These are phyloP conservation scores for Nicator chloris DNA, from an alignment of 2,113 vertebrate genomes.

Conservation along the genomic window DNA sequence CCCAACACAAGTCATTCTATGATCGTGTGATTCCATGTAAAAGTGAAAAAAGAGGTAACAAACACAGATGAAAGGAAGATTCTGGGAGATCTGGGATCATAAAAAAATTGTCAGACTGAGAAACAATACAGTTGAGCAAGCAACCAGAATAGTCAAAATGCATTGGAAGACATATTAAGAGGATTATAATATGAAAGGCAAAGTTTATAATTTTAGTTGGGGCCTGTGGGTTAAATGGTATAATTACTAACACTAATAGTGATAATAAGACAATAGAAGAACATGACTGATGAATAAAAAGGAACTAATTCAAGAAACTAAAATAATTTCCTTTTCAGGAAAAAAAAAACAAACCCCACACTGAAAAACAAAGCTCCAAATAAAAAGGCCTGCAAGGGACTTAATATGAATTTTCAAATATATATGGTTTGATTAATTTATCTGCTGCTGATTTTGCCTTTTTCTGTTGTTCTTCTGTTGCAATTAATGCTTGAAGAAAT, in stretches of 20 bases:
- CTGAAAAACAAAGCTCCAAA: not conserved
- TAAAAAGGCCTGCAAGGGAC: not conserved
- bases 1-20: not conserved
- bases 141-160: not conserved
- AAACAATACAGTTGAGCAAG: not conserved
- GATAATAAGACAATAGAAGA: not conserved
- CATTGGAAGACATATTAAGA: not conserved
- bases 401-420: not conserved
- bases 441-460: not conserved
- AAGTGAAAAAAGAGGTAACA: not conserved
- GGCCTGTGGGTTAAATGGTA: not conserved
- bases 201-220: not conserved
- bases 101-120: not conserved
- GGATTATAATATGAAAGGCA: not conserved
- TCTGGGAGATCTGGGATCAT: not conserved
- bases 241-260: not conserved
- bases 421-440: not conserved
- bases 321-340: not conserved
- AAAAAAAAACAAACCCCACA: not conserved
- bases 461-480: not conserved
- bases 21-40: not conserved
- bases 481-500: not conserved
- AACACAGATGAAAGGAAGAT: not conserved
- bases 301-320: not conserved
- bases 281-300: not conserved